Conservation (phyloP, 2,888 invertebrate genomes). For the Drosophila robusta region DNA sequence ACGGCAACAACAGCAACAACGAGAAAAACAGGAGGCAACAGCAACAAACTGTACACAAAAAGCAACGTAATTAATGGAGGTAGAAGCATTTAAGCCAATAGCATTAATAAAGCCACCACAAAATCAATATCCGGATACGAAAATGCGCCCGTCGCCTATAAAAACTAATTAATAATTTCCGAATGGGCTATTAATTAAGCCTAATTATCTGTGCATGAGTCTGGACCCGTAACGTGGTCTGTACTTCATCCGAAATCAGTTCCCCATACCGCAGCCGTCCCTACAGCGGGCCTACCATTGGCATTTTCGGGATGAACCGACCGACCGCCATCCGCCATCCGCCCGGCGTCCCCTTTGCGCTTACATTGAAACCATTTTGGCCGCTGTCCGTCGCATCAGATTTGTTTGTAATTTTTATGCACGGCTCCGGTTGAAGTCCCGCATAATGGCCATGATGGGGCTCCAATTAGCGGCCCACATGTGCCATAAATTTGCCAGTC, state of each 20-base stretch:
- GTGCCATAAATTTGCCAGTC: conserved; percentile 46
- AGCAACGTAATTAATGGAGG: conserved; percentile 84
- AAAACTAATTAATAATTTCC: conserved; percentile 86
- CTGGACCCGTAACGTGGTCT: conserved; percentile 69
- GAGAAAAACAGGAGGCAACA: conserved; percentile 15
- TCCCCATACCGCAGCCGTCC: neutral
- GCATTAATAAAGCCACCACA: conserved; percentile 85
- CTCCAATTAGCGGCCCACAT: conserved; percentile 62
- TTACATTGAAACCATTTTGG: conserved; percentile 38
- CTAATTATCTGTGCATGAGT: conserved; percentile 84
- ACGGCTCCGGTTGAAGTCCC: conserved; percentile 49
- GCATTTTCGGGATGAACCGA: conserved; percentile 20
- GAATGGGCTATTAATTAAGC: conserved; percentile 86
- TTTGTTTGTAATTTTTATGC: conserved; percentile 61
- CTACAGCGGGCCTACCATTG: conserved; percentile 18
- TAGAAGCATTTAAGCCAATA: conserved; percentile 84
- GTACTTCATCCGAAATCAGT: conserved; percentile 49
- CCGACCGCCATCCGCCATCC: neutral
- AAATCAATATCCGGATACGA: conserved; percentile 86
- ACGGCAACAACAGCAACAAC: conserved; percentile 29
- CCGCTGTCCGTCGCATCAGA: conserved; percentile 44
- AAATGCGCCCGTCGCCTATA: conserved; percentile 85
- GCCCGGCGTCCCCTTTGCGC: neutral
- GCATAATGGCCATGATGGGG: conserved; percentile 81
- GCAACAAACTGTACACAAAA: conserved; percentile 70